Evolutionary conservation across 2,888 invertebrate genomes (phyloP).

Genomic region (Noctua fimbriata): DNA sequence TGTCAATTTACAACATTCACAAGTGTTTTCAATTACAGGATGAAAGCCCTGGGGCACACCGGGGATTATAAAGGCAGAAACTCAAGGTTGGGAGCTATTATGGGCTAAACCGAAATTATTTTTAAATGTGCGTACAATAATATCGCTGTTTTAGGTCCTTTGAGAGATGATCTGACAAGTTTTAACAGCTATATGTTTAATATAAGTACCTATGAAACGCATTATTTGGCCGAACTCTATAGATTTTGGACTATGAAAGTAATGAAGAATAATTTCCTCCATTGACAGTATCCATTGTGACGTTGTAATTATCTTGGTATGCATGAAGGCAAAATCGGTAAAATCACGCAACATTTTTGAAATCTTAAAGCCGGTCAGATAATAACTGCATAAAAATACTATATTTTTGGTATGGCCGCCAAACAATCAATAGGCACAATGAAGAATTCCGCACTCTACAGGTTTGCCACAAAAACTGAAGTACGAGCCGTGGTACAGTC

Average conservation of each 20-base stretch:
- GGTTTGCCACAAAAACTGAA: conserved; percentile 36
- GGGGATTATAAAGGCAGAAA: conserved; percentile 33
- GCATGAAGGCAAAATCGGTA: neutral
- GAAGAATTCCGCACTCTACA: conserved; percentile 35
- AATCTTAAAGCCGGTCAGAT: neutral
- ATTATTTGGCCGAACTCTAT: neutral
- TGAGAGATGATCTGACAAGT: neutral
- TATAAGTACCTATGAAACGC: neutral
- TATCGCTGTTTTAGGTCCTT: neutral
- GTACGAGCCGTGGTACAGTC: neutral
- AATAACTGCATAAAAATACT: neutral
- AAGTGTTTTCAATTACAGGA: conserved; percentile 56
- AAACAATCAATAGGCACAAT: neutral
- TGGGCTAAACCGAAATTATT: conserved; percentile 28
- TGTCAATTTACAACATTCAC: conserved; percentile 60
- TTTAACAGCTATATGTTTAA: neutral
- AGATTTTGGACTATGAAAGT: neutral
- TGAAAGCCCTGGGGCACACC: conserved; percentile 30
- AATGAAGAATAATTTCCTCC: neutral
- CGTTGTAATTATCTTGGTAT: neutral
- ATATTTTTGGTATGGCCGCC: neutral
- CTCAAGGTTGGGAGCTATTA: conserved; percentile 35
- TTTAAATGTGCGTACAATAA: conserved; percentile 17
- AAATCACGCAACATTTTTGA: neutral
- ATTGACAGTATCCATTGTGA: neutral